These are phyloP conservation scores for Cyclina sinensis DNA, from an alignment of 1,140 invertebrate genomes.

Conservation along the genomic window DNA sequence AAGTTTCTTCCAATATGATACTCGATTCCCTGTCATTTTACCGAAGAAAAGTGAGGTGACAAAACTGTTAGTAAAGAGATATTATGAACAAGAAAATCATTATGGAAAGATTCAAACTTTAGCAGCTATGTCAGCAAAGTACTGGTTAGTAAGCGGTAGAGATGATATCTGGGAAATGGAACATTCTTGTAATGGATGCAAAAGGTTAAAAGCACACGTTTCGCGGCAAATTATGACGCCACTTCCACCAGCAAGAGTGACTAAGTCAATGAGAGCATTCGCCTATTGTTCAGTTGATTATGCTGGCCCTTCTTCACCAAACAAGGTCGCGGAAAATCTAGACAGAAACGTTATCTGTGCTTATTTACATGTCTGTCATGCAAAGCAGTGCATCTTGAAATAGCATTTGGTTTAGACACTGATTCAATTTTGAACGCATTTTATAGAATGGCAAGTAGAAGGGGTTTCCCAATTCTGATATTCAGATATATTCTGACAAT, in stretches of 20 bases:
- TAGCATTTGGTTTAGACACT: too few species aligned
- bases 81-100: slow-evolving; percentile 21
- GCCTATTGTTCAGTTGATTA: not conserved
- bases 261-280: slow-evolving; percentile 39
- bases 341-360: slow-evolving; percentile 44
- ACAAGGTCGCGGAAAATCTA: too few species aligned
- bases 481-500: slow-evolving; percentile 39
- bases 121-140: too few species aligned
- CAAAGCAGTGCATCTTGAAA: too few species aligned
- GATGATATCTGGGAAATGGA: slow-evolving; percentile 30
- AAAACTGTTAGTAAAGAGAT: slow-evolving; percentile 2
- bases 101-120: slow-evolving; percentile 30
- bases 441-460: slow-evolving; percentile 29
- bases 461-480: slow-evolving; percentile 22
- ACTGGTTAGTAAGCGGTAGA: slow-evolving; percentile 37
- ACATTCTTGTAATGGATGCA: slow-evolving; percentile 1
- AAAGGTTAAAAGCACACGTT: slow-evolving; percentile 27
- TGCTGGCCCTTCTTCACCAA: slow-evolving; percentile 38
- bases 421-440: too few species aligned
- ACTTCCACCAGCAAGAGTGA: slow-evolving; percentile 4
- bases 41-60: not conserved
- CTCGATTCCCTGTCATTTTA: too few species aligned
- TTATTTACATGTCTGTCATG: slow-evolving; percentile 33
- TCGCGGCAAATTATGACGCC: slow-evolving; percentile 39
- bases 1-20: slow-evolving; percentile 6